Evolutionary conservation across 2,797 vertebrate species (phyloP).

Genomic region (Halcyon leucocephala): DNA sequence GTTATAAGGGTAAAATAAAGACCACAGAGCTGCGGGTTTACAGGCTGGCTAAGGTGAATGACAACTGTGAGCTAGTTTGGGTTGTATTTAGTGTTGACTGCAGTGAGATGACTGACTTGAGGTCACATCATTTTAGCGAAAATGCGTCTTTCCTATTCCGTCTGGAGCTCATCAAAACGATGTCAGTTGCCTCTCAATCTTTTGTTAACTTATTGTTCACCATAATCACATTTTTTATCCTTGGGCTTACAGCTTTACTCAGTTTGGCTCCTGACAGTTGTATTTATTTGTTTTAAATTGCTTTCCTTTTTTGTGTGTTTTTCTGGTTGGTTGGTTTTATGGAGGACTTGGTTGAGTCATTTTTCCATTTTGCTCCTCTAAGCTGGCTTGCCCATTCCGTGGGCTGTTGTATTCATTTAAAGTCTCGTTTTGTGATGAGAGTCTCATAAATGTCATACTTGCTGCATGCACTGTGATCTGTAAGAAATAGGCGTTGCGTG

Average conservation of each 20-base stretch:
- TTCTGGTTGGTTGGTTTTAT: neutral
- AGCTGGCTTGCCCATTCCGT: neutral
- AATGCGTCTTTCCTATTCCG: neutral
- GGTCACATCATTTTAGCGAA: neutral
- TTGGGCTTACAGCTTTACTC: neutral
- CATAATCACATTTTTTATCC: neutral
- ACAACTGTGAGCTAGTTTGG: neutral
- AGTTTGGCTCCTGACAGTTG: neutral
- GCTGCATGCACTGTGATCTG: neutral
- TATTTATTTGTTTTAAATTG: neutral
- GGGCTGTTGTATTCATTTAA: neutral
- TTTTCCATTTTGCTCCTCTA: neutral
- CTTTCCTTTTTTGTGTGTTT: neutral
- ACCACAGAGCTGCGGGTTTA: neutral
- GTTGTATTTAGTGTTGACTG: neutral
- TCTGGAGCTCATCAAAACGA: neutral
- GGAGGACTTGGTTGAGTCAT: neutral
- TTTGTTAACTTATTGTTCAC: neutral
- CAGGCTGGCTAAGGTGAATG: neutral
- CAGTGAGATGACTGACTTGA: neutral
- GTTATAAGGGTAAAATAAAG: neutral
- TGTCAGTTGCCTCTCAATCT: neutral
- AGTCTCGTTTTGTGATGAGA: neutral
- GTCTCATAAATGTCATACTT: neutral
- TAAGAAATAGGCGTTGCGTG: neutral